Conservation (phyloP, 2,113 vertebrate genomes). For the Sigmodon hispidus region DNA sequence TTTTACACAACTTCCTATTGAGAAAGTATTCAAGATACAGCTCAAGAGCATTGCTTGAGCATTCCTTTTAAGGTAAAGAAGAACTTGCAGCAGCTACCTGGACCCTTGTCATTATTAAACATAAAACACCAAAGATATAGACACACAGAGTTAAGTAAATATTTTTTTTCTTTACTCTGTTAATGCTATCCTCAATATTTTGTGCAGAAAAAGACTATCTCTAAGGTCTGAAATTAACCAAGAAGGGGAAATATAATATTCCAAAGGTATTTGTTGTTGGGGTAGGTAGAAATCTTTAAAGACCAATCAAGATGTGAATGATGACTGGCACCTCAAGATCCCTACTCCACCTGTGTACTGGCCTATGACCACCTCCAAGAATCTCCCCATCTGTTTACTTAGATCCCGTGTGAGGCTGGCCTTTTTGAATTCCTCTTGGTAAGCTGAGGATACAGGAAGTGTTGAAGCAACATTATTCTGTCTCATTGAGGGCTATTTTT, state of each 20-base stretch:
- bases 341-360: not conserved
- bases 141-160: not conserved
- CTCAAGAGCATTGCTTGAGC: not conserved
- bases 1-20: not conserved
- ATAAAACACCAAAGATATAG: slow-evolving; percentile 14
- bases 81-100: not conserved
- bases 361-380: accelerated
- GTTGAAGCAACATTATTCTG: not conserved
- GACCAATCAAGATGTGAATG: too few relatives aligned
- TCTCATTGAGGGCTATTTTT: not conserved
- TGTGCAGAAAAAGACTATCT: not conserved
- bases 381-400: not conserved
- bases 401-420: not conserved
- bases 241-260: not conserved
- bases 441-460: not conserved
- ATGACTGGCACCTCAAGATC: not conserved
- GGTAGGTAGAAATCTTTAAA: not conserved
- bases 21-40: not conserved
- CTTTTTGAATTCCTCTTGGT: not conserved
- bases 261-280: not conserved
- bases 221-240: not conserved
- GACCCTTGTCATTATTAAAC: not conserved
- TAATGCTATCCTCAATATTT: not conserved
- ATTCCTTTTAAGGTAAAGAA: not conserved
- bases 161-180: not conserved